These are phyloP conservation scores for Mormoops blainvillei DNA, from an alignment of 2,113 vertebrate species.

Conservation along the genomic window DNA sequence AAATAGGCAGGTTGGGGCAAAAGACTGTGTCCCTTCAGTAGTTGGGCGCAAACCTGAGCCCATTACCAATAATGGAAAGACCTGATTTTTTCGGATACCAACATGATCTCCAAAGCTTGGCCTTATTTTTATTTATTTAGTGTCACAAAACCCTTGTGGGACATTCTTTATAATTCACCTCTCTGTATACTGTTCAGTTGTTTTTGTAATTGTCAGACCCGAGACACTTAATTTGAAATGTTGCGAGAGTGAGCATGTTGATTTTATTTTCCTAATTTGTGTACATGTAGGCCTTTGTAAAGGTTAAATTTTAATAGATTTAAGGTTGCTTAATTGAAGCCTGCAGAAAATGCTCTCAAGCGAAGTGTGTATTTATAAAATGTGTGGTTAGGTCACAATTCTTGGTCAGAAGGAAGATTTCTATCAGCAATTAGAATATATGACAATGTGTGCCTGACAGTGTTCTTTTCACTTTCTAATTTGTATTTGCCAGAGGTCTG, in stretches of 20 bases:
- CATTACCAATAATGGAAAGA: not conserved
- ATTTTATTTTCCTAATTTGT: not conserved
- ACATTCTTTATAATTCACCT: not conserved
- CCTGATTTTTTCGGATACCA: not conserved
- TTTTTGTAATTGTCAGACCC: not conserved
- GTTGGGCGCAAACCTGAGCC: not conserved
- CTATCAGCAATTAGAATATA: not conserved
- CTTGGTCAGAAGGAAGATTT: not conserved
- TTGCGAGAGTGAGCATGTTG: not conserved
- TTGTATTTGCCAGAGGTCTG: constrained; percentile 1
- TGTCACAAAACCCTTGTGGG: not conserved
- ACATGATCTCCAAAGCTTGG: not conserved
- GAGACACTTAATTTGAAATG: not conserved
- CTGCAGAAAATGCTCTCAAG: not conserved
- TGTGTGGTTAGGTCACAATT: not conserved
- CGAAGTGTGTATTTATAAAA: not conserved
- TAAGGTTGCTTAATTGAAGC: not conserved
- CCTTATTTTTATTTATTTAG: not conserved
- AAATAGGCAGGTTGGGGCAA: not conserved
- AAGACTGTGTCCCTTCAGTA: not conserved
- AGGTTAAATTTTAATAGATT: constrained; percentile 1
- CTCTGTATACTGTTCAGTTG: not conserved
- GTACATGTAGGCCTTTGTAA: not conserved
- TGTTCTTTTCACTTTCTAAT: not conserved
- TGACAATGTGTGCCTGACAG: not conserved